Evolutionary conservation across 2,888 invertebrate genomes (phyloP), one percentile per base, ranked within the genome.

Genomic region (Netelia virgata): DNA sequence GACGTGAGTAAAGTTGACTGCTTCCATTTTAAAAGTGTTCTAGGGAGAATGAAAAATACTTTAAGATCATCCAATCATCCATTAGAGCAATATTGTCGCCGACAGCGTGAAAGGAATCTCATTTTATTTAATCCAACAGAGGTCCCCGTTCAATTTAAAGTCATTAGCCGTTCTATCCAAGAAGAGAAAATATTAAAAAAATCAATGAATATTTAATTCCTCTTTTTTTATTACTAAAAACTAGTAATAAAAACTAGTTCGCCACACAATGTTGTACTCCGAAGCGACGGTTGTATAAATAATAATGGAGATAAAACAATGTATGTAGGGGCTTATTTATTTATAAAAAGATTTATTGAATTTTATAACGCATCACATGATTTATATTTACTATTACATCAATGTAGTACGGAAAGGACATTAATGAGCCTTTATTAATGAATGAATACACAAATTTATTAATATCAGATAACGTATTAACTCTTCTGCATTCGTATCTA

Each of bases 1-100:
- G 57, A 66, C 11, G 43, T 68, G 6, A 77, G 59, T 23, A 66
- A 77, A 57, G 16, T 77, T n/a, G 69, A 47, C 20, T 68, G 77
- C 41, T 77, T 77, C 28, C 68, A 41, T 23, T 68, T 77, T 77
- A 66, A 77, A 41, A 57, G 77, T 68, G 18, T 43, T 77, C 77
- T 57, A 3, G 77, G 57, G 28, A 20, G 14, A 50, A 69, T 77
- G 6, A 68, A 59, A 57, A 16, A 3, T 14, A 16, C 14, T 14
- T 57, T 69, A n/a, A 66, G 77, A 66, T 68, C 68, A 28, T 68
- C 59, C 11, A 68, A 69, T 69, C 57, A 36, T 57, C 77, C 69
- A 14, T 18, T 77, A 18, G 57, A 36, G 18, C 69, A 68, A 77
- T 77, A 16, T 28, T 77, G 77, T 14, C 69, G 77, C 14, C 14